Evolutionary conservation across 2,797 vertebrate genomes (phyloP).

Genomic region (Enteromius unitaeniatus): DNA sequence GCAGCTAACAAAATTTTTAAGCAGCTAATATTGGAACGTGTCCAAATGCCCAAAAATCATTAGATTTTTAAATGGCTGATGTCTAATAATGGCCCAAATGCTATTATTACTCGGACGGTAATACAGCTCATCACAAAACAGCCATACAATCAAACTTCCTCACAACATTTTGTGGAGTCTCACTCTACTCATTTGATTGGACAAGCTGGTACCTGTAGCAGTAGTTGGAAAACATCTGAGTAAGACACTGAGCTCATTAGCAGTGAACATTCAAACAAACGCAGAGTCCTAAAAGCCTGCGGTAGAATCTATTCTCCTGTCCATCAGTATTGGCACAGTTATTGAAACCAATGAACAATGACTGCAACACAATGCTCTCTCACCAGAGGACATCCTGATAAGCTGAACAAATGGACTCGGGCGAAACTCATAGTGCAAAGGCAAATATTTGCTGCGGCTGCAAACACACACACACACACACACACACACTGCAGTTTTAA

Average conservation of each 20-base stretch:
- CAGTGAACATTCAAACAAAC: conserved; percentile 37
- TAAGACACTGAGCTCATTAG: conserved; percentile 46
- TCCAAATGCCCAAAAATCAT: neutral
- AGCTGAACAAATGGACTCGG: conserved; percentile 48
- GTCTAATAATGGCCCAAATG: neutral
- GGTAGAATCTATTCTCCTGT: conserved; percentile 44
- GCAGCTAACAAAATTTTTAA: neutral
- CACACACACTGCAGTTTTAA: conserved; percentile 31
- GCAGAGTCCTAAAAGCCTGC: conserved; percentile 41
- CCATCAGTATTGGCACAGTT: conserved; percentile 50
- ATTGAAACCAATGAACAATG: conserved; percentile 48
- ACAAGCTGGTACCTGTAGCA: conserved; percentile 30
- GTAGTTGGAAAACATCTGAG: neutral
- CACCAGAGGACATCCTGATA: conserved; percentile 49
- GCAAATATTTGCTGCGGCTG: conserved; percentile 30
- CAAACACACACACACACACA: conserved; percentile 40
- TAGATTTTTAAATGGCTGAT: neutral
- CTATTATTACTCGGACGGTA: neutral
- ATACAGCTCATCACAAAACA: neutral
- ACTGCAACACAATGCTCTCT: conserved; percentile 44
- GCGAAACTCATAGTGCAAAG: conserved; percentile 29
- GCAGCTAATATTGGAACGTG: neutral
- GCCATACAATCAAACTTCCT: neutral
- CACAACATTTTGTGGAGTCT: neutral
- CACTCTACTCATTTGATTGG: neutral